Evolutionary conservation across 2,888 invertebrate genomes (phyloP).

Genomic region (Philereme vetulata): DNA sequence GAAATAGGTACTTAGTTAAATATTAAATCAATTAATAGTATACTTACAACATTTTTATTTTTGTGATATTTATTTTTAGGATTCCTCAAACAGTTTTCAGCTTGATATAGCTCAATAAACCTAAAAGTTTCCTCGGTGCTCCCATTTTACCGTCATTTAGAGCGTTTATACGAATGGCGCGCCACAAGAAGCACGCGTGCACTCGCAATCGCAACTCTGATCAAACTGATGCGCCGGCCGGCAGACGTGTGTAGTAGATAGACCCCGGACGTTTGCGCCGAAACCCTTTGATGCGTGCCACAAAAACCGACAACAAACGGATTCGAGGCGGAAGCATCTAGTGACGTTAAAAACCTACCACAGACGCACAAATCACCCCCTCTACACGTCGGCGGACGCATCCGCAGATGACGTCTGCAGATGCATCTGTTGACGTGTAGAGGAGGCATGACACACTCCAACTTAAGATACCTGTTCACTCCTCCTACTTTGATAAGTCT

Average conservation of each 20-base stretch:
- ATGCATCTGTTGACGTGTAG: constrained; percentile 10
- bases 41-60: not conserved
- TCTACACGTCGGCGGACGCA: constrained; percentile 14
- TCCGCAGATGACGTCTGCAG: constrained; percentile 8
- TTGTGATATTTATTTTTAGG: not conserved
- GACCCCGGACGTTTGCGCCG: not conserved
- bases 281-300: constrained; percentile 9
- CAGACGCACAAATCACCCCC: constrained; percentile 9
- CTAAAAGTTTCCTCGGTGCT: no score
- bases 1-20: no score
- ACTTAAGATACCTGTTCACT: no score
- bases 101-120: not conserved
- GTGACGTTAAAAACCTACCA: constrained; percentile 2
- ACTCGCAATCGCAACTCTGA: not conserved
- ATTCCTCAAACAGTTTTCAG: not conserved
- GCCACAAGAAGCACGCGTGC: not conserved
- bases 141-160: not conserved
- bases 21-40: no score
- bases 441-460: constrained; percentile 3
- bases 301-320: constrained; percentile 6
- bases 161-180: not conserved
- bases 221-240: not conserved
- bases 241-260: not conserved
- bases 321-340: constrained; percentile 1
- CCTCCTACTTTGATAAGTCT: no score